Conservation (phyloP, 2,113 vertebrate genomes). For the Gila orcuttii region DNA sequence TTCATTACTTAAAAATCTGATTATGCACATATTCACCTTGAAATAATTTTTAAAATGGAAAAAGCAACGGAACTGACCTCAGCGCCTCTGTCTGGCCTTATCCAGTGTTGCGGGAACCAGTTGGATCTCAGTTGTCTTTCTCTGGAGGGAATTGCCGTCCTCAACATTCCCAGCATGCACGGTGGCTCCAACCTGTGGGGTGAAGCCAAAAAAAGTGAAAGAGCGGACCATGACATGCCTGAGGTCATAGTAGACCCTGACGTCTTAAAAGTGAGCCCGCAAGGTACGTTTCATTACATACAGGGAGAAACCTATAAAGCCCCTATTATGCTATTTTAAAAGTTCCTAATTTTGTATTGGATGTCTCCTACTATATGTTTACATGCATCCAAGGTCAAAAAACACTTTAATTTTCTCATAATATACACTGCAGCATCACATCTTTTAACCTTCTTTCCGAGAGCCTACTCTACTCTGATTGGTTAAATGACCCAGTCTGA, state of each 20-base stretch:
- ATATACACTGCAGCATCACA: too few species aligned
- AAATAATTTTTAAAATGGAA: background rate
- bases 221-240: constrained; percentile 69
- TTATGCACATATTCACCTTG: background rate
- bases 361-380: too few species aligned
- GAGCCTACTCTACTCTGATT: too few species aligned
- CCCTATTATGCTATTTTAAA: too few species aligned
- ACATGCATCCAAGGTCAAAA: too few species aligned
- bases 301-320: background rate
- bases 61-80: background rate
- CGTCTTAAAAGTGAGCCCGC: constrained; percentile 83
- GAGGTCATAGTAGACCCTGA: constrained; percentile 85
- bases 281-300: constrained; percentile 73
- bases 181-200: constrained; percentile 96
- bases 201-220: constrained; percentile 79
- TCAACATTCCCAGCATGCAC: constrained; percentile 94
- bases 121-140: constrained; percentile 81
- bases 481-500: too few species aligned
- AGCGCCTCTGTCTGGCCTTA: background rate
- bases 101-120: constrained; percentile 82
- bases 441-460: too few species aligned
- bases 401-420: too few species aligned
- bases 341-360: too few species aligned
- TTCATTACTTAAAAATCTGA: constrained; percentile 39
- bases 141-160: constrained; percentile 84